Base-by-base conservation (phyloP, 2,113 vertebrate genomes). In the Barnardius zonarius region DNA sequence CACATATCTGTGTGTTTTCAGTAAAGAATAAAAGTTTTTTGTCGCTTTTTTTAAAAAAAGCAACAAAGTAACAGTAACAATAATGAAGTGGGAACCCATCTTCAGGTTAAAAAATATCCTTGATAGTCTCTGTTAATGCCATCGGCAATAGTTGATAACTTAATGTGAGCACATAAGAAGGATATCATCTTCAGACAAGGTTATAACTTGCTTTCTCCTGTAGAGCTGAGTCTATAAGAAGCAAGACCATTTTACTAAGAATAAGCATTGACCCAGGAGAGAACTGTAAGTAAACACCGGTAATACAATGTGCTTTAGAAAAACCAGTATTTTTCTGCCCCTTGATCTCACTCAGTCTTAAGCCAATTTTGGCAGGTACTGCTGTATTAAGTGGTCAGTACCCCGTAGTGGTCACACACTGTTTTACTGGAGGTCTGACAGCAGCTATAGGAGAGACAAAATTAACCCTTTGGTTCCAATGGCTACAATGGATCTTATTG, bases 401-500 rank as follows among this genome's bases (percentile, higher is more conserved):
- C 94, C 97, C 93, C 10, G 44, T 89, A 93, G 92, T 94, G 97
- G 84, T 97, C 97, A 97, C 97, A 98, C 90, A 98, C 97, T 95
- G 97, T 96, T 98, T 98, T 97, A 96, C 96, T 98, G 98, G 98
- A 97, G 86, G 91, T 91, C 95, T 97, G 97, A 97, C 97, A 98
- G 94, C 46, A 89, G 93, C 95, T 90, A 94, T 76, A 92, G 86
- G 83, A 91, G 90, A 97, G 66, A 93, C 27, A 92, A 93, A 91
- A 76, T 92, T 96, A 96, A 97, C 90, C 86, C 92, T 95, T 94
- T 81, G 55, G 43, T 59, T 83, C 48, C 92, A 89, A 48, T 93
- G 88, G 69, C 75, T 89, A 23, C 79, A 78, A 62, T 55, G 48
- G 76, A 63, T 68, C 75, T 89, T 54, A 62, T 74, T 88, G 83